Conservation (phyloP, 2,888 invertebrate species). For the Thymelicus acteon region DNA sequence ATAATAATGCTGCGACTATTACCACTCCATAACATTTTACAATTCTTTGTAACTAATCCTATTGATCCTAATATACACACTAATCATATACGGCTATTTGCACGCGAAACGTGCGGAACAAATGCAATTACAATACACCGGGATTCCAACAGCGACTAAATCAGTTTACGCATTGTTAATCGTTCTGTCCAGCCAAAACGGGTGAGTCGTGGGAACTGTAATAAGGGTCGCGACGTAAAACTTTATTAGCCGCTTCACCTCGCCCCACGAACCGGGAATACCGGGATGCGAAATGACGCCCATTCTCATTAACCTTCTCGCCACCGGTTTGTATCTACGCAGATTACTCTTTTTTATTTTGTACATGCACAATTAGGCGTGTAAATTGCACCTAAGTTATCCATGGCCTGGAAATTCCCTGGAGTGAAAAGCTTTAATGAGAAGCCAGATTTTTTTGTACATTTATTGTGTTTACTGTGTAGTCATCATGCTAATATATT, state of each 20-base stretch:
- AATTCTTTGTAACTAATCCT: background rate
- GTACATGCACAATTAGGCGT: slow-evolving; percentile 31
- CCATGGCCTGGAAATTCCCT: slow-evolving; percentile 19
- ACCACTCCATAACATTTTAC: too few relatives aligned
- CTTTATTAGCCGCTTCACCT: slow-evolving; percentile 72
- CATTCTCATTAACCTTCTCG: slow-evolving; percentile 75
- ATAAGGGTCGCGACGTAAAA: slow-evolving; percentile 74
- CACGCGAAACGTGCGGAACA: slow-evolving; percentile 29
- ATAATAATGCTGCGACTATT: too few relatives aligned
- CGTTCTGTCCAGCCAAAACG: slow-evolving; percentile 61
- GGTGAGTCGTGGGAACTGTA: slow-evolving; percentile 63
- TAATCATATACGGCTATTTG: slow-evolving; percentile 25
- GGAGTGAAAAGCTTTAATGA: slow-evolving; percentile 20
- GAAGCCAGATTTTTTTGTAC: slow-evolving; percentile 7
- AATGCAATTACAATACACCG: slow-evolving; percentile 36
- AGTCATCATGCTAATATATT: background rate
- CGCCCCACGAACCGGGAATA: slow-evolving; percentile 59
- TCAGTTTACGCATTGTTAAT: slow-evolving; percentile 76
- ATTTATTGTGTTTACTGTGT: background rate
- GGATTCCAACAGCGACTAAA: slow-evolving; percentile 58
- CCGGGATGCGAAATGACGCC: slow-evolving; percentile 69
- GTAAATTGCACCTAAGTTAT: slow-evolving; percentile 27
- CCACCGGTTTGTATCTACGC: slow-evolving; percentile 62
- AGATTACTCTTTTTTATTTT: slow-evolving; percentile 58
- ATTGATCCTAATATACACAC: background rate